Evolutionary conservation across 2,797 vertebrate species (phyloP), one percentile per base, ranked within the genome.

Genomic region (Takifugu rubripes): DNA sequence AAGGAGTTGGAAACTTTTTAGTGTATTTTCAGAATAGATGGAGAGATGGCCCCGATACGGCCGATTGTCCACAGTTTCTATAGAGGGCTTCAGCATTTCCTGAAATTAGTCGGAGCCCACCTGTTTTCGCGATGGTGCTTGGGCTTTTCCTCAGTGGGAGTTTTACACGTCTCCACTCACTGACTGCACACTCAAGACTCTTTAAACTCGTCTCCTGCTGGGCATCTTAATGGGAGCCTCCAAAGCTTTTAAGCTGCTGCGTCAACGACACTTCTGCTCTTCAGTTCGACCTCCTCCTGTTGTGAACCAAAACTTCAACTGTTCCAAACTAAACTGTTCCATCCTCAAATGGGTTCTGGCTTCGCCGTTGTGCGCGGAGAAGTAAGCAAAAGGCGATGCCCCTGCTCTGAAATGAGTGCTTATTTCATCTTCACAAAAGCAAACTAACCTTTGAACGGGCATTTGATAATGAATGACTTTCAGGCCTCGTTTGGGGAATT

Each of bases 391-490:
- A 87, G 75, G 77, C 88, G 84, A 85, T 59, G 75, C 68, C 61
- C 48, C 26, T 58, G 81, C 75, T 72, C 77, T 9, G n/a, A 77
- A 87, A 91, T 91, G 85, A 91, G 91, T 90, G 89, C 87, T 90
- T 84, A 91, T 87, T 88, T 87, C 82, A 68, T 88, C 88, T 87
- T 86, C 83, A 84, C 86, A 88, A 89, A 90, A 90, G 88, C 90
- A 90, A 90, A 89, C 88, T 90, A 92, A 91, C 91, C 91, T 93
- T 93, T 93, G 91, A 92, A 89, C 90, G 91, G 91, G 91, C 89
- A 91, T 92, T 92, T 91, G 89, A 88, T 92, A 92, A 93, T 91
- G 89, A 88, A 92, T 85, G 92, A 93, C 91, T 92, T 93, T 93
- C 89, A 90, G 81, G 55, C 25, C 7, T 84, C 64, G 88, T 87